A percentile compares a stretch with the other conserved stretches of the same genome.
Conservation (phyloP, 2,888 invertebrate genomes). For the Nymphalis urticae region DNA sequence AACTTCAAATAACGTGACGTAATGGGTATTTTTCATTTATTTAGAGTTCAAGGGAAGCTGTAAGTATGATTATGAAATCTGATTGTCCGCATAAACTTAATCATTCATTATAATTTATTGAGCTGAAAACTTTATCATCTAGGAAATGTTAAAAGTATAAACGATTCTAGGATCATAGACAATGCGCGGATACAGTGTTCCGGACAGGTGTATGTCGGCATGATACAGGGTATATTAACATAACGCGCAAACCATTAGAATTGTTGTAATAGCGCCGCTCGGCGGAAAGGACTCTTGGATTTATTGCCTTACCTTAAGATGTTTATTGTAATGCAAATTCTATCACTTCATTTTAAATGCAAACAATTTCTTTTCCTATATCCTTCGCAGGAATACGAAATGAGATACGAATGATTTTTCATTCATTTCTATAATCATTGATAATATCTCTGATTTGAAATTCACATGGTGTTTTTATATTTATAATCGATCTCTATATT, state of each 20-base stretch:
- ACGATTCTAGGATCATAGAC: conserved; percentile 56
- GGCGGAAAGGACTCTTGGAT: conserved; percentile 49
- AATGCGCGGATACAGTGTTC: conserved; percentile 75
- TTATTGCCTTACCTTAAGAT: conserved; percentile 45
- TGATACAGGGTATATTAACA: conserved; percentile 48
- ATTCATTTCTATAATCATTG: conserved; percentile 37
- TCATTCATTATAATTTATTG: conserved; percentile 8
- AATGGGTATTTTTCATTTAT: too few relatives aligned
- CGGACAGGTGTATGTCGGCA: conserved; percentile 68
- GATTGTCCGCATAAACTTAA: background rate
- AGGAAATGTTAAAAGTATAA: conserved; percentile 34
- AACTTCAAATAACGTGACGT: too few relatives aligned
- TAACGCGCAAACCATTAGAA: conserved; percentile 46
- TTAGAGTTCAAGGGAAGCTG: too few relatives aligned
- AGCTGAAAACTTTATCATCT: conserved; percentile 23
- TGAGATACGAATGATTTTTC: conserved; percentile 32
- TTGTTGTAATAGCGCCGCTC: conserved; percentile 40
- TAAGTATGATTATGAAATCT: background rate
- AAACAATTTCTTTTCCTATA: conserved; percentile 45
- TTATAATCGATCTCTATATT: conserved; percentile 14
- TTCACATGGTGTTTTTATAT: conserved; percentile 20
- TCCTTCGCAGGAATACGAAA: conserved; percentile 42
- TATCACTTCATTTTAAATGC: conserved; percentile 41
- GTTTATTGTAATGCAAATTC: conserved; percentile 44
- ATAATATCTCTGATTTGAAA: conserved; percentile 31